A percentile compares a stretch with the other conserved stretches of the same genome.
These are phyloP conservation scores for Psettodes erumei DNA, from an alignment of 2,113 vertebrate genomes.

Conservation along the genomic window DNA sequence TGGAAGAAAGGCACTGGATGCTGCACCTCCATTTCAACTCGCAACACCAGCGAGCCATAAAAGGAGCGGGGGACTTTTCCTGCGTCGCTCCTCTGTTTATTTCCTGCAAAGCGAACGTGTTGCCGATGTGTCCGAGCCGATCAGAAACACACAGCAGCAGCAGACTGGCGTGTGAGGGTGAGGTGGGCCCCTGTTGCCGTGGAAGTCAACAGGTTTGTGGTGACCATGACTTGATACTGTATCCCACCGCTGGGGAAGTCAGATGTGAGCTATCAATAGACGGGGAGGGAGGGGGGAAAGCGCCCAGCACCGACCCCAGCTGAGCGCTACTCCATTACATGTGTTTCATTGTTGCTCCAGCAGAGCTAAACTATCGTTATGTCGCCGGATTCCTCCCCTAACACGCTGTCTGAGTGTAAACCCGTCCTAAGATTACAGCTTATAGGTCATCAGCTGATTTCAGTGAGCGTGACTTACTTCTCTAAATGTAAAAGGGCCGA, in stretches of 20 bases:
- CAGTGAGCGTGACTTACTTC: background rate
- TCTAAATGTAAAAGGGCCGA: background rate
- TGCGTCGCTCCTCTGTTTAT: background rate
- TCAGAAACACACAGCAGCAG: too few species aligned
- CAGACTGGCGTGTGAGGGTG: too few species aligned
- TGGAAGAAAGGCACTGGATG: slow-evolving; percentile 28
- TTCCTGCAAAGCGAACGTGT: background rate
- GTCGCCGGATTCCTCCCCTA: too few species aligned
- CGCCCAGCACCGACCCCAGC: background rate
- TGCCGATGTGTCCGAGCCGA: too few species aligned
- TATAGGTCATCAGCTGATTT: too few species aligned
- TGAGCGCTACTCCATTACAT: background rate
- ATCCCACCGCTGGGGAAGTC: background rate
- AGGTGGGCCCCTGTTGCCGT: background rate
- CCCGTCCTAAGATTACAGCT: too few species aligned
- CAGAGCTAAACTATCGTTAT: background rate
- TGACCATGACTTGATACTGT: background rate
- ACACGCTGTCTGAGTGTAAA: too few species aligned
- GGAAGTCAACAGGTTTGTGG: background rate
- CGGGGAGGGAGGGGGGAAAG: background rate
- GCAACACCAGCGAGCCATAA: slow-evolving; percentile 49
- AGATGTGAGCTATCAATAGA: background rate
- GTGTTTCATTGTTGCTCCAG: too few species aligned
- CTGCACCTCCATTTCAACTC: slow-evolving; percentile 50
- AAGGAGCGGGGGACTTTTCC: slow-evolving; percentile 36